Evolutionary conservation across 2,888 invertebrate species (phyloP).

Genomic region (Dicycla oo): DNA sequence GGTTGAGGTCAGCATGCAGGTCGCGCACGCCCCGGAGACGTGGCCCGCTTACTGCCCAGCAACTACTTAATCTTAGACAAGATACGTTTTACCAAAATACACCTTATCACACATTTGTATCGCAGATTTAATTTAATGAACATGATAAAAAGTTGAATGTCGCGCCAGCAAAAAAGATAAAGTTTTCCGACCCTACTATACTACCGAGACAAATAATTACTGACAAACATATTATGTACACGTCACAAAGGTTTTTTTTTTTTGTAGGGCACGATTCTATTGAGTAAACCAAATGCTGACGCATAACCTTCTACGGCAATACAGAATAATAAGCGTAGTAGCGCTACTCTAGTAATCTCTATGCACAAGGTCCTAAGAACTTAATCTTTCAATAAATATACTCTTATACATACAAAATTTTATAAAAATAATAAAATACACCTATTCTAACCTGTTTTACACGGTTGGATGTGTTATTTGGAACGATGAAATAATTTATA

Average conservation of each 20-base stretch:
- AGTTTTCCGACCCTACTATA: constrained; percentile 42
- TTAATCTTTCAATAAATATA: constrained; percentile 29
- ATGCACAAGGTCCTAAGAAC: constrained; percentile 43
- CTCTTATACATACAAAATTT: constrained; percentile 11
- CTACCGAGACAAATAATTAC: constrained; percentile 52
- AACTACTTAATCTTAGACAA: constrained; percentile 54
- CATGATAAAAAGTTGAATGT: constrained; percentile 49
- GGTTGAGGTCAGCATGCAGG: constrained; percentile 77
- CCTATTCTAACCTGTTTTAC: constrained; percentile 26
- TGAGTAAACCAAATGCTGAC: constrained; percentile 46
- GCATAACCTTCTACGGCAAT: constrained; percentile 47
- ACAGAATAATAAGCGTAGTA: constrained; percentile 30
- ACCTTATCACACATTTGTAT: constrained; percentile 46
- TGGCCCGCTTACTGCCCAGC: constrained; percentile 65
- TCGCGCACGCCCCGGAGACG: constrained; percentile 68
- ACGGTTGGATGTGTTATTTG: constrained; percentile 14
- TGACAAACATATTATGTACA: constrained; percentile 31
- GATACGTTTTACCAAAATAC: constrained; percentile 40
- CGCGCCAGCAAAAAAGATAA: constrained; percentile 39
- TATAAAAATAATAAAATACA: constrained; percentile 23
- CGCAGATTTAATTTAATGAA: constrained; percentile 47
- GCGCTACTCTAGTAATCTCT: constrained; percentile 35
- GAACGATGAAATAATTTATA: constrained; percentile 13
- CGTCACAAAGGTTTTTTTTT: constrained; percentile 48
- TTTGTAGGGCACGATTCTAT: constrained; percentile 32